phyloP scores from a whole-genome alignment of 2,797 vertebrate species.

The Florisuga fusca region DNA sequence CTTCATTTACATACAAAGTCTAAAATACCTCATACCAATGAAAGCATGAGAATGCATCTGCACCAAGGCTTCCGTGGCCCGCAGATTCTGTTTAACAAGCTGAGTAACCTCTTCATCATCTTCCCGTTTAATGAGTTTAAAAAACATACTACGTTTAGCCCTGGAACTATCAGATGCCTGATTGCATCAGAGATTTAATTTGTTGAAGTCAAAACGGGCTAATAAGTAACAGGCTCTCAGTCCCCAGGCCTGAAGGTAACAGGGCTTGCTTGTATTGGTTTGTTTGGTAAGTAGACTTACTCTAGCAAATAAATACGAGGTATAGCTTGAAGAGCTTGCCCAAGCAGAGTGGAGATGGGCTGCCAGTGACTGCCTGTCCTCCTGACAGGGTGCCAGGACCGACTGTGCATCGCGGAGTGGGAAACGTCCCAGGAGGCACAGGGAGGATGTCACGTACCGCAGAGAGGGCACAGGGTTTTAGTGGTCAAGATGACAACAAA shows the following conservation, averaged over 20 bases:
- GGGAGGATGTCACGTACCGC: slow-evolving; percentile 40
- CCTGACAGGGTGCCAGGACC: slow-evolving; percentile 16
- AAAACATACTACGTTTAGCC: not conserved
- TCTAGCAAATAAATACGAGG: too few relatives aligned
- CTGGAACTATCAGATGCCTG: not conserved
- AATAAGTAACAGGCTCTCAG: not conserved
- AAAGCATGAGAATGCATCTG: not conserved
- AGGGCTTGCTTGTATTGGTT: slow-evolving; percentile 12
- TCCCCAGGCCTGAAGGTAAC: not conserved
- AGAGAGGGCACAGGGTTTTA: slow-evolving; percentile 54
- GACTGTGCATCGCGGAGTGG: not conserved
- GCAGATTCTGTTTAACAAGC: not conserved
- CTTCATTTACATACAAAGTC: not conserved
- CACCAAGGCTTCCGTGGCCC: not conserved
- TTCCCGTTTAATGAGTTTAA: not conserved
- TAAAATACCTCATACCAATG: not conserved
- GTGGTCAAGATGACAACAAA: slow-evolving; percentile 55
- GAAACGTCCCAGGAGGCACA: slow-evolving; percentile 35
- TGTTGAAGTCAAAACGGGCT: not conserved
- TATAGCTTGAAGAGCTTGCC: not conserved
- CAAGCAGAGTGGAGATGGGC: not conserved
- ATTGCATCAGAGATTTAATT: not conserved
- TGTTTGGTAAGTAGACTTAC: too few relatives aligned
- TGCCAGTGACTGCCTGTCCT: not conserved
- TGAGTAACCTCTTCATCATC: not conserved